These are phyloP conservation scores for Psix sp. DNA, from an alignment of 1,140 invertebrate species.

Conservation along the genomic window DNA sequence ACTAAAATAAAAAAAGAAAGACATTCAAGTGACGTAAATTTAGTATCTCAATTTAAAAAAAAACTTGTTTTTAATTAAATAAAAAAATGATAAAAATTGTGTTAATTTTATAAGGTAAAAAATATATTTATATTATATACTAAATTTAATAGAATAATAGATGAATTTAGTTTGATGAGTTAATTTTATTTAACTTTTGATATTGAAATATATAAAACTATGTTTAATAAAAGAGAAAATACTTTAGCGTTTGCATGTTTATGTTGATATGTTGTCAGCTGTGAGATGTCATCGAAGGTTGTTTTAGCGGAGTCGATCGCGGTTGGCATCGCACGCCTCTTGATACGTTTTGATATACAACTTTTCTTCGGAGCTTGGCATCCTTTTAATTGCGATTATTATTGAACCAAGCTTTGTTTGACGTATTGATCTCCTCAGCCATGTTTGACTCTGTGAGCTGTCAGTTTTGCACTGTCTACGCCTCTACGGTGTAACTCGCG, in stretches of 20 bases:
- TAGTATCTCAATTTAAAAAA: too few relatives aligned
- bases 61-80: too few relatives aligned
- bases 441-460: conserved; percentile 41
- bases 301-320: conserved; percentile 6
- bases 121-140: too few relatives aligned
- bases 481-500: too few relatives aligned
- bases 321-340: conserved; percentile 9
- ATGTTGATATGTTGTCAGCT: conserved; percentile 28
- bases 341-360: not conserved
- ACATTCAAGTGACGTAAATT: too few relatives aligned
- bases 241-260: conserved; percentile 17
- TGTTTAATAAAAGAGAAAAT: conserved; percentile 2
- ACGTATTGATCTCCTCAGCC: conserved; percentile 50
- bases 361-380: not conserved
- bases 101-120: too few relatives aligned
- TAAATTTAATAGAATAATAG: too few relatives aligned
- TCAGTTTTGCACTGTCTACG: conserved; percentile 39
- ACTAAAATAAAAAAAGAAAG: too few relatives aligned
- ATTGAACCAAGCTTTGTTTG: conserved; percentile 16
- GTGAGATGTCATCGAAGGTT: conserved; percentile 1
- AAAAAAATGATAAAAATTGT: too few relatives aligned
- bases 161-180: too few relatives aligned
- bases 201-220: not conserved
- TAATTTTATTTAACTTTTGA: not conserved
- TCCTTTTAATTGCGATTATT: conserved; percentile 18